Conservation (phyloP, 1,140 invertebrate species). For the Conopomorpha cramerella region DNA sequence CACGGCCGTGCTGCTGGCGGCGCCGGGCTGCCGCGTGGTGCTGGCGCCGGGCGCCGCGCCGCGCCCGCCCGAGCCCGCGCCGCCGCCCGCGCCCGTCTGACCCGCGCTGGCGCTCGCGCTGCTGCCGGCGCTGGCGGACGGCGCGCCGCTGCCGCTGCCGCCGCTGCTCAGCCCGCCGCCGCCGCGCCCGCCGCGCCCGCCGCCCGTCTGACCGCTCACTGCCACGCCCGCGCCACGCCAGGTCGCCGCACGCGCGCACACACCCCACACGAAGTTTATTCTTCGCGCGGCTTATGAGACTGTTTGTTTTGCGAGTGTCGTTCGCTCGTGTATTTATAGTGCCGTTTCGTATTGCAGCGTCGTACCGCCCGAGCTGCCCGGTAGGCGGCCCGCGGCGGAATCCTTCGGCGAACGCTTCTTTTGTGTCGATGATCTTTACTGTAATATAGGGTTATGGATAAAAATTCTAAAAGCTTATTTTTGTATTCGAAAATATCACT, state of each 20-base stretch:
- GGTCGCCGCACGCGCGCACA: conserved; percentile 29
- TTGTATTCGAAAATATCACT: conserved; percentile 54
- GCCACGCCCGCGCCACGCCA: conserved; percentile 19
- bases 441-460: conserved; percentile 47
- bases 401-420: conserved; percentile 38
- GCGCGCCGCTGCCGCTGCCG: conserved; percentile 45
- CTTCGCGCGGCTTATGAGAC: conserved; percentile 43
- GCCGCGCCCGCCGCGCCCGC: conserved; percentile 18
- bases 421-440: conserved; percentile 42
- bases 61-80: conserved; percentile 30
- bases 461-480: conserved; percentile 57
- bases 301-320: conserved; percentile 46
- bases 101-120: conserved; percentile 34
- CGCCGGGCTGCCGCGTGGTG: conserved; percentile 87
- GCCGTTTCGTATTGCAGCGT: conserved; percentile 23
- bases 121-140: conserved; percentile 33
- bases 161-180: conserved; percentile 47
- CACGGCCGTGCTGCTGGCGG: conserved; percentile 82
- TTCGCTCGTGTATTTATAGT: conserved; percentile 24
- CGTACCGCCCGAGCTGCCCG: no score
- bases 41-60: conserved; percentile 77
- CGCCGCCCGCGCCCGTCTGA: conserved; percentile 41
- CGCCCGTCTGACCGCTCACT: conserved; percentile 14
- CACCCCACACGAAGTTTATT: conserved; percentile 48
- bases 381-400: no score